Conservation (phyloP, 2,888 invertebrate species). For the Folsomia manolachei region DNA sequence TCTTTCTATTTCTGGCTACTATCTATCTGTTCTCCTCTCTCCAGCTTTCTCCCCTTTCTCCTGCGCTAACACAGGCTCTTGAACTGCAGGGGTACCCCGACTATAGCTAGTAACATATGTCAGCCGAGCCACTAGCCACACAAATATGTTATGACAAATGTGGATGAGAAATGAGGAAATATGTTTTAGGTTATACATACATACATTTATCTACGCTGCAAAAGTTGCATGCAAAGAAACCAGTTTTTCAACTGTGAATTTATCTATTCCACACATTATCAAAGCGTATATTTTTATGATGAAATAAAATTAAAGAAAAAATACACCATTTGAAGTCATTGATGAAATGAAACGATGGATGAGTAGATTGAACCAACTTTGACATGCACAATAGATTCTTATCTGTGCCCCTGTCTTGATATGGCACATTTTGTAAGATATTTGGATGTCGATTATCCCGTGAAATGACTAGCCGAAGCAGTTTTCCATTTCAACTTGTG, state of each 20-base stretch:
- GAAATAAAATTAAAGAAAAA: too few species aligned
- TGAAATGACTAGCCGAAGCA: neutral
- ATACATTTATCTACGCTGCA: slow-evolving; percentile 5
- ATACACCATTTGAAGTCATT: too few species aligned
- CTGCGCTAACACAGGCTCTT: neutral
- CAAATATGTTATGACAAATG: slow-evolving; percentile 8
- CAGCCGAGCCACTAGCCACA: neutral
- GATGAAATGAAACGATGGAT: too few species aligned
- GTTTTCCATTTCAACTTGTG: neutral
- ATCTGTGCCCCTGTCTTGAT: neutral
- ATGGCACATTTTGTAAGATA: neutral
- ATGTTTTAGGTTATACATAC: slow-evolving; percentile 43
- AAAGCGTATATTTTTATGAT: neutral
- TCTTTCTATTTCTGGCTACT: slow-evolving; percentile 1
- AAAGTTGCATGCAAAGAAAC: neutral
- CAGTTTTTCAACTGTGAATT: neutral
- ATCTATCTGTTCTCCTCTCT: too few species aligned
- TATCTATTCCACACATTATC: neutral
- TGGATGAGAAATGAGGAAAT: slow-evolving; percentile 37
- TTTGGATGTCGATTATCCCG: neutral
- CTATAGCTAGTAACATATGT: too few species aligned
- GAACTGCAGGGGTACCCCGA: too few species aligned
- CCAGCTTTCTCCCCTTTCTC: too few species aligned
- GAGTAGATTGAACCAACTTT: too few species aligned
- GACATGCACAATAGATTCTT: too few species aligned